Conservation (phyloP, 2,888 invertebrate species). For the Zygaena filipendulae region DNA sequence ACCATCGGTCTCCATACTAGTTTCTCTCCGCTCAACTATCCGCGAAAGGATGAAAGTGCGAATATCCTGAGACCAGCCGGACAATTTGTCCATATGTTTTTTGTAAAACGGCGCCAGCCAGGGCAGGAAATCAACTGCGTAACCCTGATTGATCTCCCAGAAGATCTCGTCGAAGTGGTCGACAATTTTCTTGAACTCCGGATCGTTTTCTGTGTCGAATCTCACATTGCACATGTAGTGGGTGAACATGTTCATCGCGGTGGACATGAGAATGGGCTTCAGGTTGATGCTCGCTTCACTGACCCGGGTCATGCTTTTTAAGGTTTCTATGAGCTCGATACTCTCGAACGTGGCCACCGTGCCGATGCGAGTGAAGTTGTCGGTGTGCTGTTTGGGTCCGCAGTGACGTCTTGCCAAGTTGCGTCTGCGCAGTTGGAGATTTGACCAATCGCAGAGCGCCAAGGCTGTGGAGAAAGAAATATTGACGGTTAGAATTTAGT, state of each 20-base stretch:
- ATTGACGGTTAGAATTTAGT: constrained; percentile 3
- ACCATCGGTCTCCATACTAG: constrained; percentile 65
- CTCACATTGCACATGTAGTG: constrained; percentile 88
- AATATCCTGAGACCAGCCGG: constrained; percentile 76
- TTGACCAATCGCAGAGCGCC: constrained; percentile 90
- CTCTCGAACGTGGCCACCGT: constrained; percentile 76
- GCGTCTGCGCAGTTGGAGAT: constrained; percentile 80
- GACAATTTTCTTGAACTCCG: constrained; percentile 74
- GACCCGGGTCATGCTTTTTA: constrained; percentile 49
- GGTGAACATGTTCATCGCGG: constrained; percentile 87
- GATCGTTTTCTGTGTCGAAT: constrained; percentile 74
- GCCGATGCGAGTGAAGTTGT: constrained; percentile 78
- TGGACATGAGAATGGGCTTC: constrained; percentile 77
- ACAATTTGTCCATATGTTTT: constrained; percentile 74
- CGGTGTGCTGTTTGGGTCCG: constrained; percentile 79
- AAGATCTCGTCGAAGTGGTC: constrained; percentile 86
- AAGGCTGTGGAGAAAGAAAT: constrained; percentile 72
- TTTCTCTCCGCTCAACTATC: constrained; percentile 72
- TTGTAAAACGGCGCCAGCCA: constrained; percentile 81
- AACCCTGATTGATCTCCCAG: constrained; percentile 92
- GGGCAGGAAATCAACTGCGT: constrained; percentile 87
- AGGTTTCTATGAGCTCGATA: constrained; percentile 66
- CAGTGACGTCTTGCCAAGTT: constrained; percentile 84
- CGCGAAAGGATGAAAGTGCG: constrained; percentile 78
- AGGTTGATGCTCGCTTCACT: constrained; percentile 61